Percentiles rank a stretch among this genome's conserved stretches.
phyloP scores from a whole-genome alignment of 1,140 invertebrate species.

The Pseudomyrmex gracilis region DNA sequence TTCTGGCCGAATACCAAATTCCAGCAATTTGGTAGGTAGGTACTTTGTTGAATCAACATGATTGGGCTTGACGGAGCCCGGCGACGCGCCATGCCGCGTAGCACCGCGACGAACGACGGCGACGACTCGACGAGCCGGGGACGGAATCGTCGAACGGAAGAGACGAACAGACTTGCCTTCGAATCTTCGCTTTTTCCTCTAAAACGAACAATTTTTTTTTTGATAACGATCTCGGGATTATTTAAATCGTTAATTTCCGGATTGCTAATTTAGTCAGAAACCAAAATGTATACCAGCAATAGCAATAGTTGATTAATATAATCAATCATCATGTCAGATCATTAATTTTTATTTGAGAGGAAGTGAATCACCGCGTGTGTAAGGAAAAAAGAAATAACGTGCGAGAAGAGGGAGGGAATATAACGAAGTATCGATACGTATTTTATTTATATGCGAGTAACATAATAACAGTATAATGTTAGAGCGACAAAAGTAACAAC shows the following conservation, averaged over 20 bases:
- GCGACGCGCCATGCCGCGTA: constrained; percentile 65
- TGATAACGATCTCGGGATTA: constrained; percentile 31
- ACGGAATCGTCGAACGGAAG: constrained; percentile 1
- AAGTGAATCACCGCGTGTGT: not conserved
- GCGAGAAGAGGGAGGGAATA: not conserved
- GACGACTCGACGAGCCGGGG: constrained; percentile 42
- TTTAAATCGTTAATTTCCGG: not conserved
- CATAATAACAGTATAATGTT: constrained; percentile 16
- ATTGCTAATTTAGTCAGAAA: not conserved
- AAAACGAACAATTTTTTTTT: constrained; percentile 30
- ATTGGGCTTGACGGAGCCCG: constrained; percentile 84
- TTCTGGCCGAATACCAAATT: constrained; percentile 86
- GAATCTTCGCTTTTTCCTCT: constrained; percentile 24
- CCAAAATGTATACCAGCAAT: not conserved
- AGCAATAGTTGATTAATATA: not conserved
- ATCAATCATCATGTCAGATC: too few relatives aligned
- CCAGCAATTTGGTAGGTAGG: constrained; percentile 85
- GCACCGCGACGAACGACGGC: constrained; percentile 35
- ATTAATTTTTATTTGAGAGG: constrained; percentile 22
- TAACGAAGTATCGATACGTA: not conserved
- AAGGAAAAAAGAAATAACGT: constrained; percentile 28
- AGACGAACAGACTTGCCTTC: constrained; percentile 2
- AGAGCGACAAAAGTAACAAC: constrained; percentile 1
- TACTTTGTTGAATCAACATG: constrained; percentile 87
- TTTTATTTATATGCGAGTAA: constrained; percentile 18